phyloP scores from a whole-genome alignment of 37 sponge, comb jelly and placozoan genomes.

The Petrosia ficiformis region DNA sequence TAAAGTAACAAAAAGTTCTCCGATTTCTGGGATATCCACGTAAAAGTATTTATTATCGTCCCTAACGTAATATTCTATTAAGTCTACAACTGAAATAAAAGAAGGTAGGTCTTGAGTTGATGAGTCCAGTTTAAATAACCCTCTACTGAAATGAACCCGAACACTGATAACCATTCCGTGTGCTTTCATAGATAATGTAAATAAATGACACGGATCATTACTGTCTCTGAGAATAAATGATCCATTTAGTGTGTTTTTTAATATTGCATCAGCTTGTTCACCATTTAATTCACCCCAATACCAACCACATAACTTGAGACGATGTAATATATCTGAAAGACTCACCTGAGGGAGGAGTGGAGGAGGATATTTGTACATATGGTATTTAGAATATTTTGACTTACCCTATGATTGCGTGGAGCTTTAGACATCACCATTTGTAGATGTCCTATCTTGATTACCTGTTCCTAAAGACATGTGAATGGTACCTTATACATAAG shows the following conservation, averaged over 20 bases:
- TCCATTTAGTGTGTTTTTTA: constrained; percentile 62
- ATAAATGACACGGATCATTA: constrained; percentile 79
- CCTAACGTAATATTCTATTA: constrained; percentile 71
- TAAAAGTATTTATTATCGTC: constrained; percentile 52
- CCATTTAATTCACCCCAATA: constrained; percentile 89
- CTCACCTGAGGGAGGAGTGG: constrained; percentile 45
- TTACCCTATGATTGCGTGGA: no score
- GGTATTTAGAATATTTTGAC: no score
- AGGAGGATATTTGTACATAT: no score
- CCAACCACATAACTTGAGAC: constrained; percentile 88
- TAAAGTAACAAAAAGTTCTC: constrained; percentile 64
- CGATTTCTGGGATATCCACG: constrained; percentile 59
- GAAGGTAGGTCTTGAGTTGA: constrained; percentile 62
- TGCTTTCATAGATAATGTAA: constrained; percentile 79
- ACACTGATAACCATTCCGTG: constrained; percentile 66
- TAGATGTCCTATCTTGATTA: no score
- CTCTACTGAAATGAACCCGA: constrained; percentile 78
- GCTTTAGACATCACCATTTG: neutral
- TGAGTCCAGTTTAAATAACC: constrained; percentile 87
- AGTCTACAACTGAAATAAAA: constrained; percentile 71
- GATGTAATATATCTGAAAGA: constrained; percentile 65
- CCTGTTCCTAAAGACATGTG: no score
- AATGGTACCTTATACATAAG: no score
- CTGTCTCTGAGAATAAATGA: constrained; percentile 90
- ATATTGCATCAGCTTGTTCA: constrained; percentile 63